Conservation (phyloP, 2,888 invertebrate species). For the Brachynemurus nebulosus region DNA sequence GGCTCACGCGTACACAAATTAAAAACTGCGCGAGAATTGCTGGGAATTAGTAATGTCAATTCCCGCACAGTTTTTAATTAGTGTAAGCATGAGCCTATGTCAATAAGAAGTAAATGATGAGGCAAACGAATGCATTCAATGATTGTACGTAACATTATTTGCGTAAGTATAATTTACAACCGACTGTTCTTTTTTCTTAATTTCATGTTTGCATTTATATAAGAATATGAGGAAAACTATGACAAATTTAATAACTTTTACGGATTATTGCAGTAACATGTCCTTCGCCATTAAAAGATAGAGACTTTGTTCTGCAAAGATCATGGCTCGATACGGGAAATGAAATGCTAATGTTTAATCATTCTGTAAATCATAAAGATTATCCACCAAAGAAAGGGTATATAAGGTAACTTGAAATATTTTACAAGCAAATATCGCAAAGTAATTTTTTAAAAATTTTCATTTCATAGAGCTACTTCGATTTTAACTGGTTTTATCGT, state of each 20-base stretch:
- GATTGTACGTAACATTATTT: too few species aligned
- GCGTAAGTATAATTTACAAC: too few species aligned
- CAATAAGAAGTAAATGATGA: too few species aligned
- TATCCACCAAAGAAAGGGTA: slow-evolving; percentile 72
- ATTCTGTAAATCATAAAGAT: slow-evolving; percentile 78
- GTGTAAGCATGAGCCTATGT: too few species aligned
- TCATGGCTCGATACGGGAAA: slow-evolving; percentile 80
- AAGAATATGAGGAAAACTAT: neutral
- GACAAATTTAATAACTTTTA: neutral
- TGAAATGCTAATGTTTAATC: slow-evolving; percentile 80
- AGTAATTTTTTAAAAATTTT: neutral
- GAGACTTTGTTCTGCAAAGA: slow-evolving; percentile 84
- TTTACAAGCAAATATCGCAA: neutral
- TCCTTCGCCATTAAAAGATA: slow-evolving; percentile 73
- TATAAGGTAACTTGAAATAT: slow-evolving; percentile 41
- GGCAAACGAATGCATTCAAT: too few species aligned
- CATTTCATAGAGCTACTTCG: slow-evolving; percentile 40
- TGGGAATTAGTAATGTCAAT: too few species aligned
- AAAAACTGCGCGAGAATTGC: too few species aligned
- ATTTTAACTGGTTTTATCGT: slow-evolving; percentile 54
- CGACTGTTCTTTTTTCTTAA: too few species aligned
- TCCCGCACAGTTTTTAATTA: too few species aligned
- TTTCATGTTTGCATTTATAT: too few species aligned
- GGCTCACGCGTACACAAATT: too few species aligned
- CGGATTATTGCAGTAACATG: slow-evolving; percentile 53